Evolutionary conservation across 1,140 invertebrate species (phyloP).

Genomic region (Parasteatoda tepidariorum): DNA sequence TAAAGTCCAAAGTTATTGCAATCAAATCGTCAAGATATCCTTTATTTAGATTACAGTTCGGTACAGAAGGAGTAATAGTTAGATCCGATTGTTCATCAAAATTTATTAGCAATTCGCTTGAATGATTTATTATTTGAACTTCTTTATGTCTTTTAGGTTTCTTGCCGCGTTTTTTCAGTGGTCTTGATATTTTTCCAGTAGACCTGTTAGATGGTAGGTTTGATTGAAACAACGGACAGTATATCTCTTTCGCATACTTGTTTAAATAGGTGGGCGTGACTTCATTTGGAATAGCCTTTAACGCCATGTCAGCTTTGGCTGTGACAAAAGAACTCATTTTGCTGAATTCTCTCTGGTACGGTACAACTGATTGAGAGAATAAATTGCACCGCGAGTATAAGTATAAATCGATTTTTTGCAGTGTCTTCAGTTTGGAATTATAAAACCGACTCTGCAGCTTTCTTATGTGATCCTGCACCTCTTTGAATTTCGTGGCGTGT

Average conservation of each 20-base stretch:
- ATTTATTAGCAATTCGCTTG: no score
- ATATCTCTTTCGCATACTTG: background rate
- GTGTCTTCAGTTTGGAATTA: slow-evolving; percentile 2
- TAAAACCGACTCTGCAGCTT: slow-evolving; percentile 20
- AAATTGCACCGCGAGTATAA: slow-evolving; percentile 33
- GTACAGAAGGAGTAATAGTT: no score
- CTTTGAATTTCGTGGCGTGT: slow-evolving; percentile 5
- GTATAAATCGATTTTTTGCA: slow-evolving; percentile 50
- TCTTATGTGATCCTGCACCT: slow-evolving; percentile 31
- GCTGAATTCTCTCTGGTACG: slow-evolving; percentile 2
- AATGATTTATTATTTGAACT: no score
- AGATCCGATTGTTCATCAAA: no score
- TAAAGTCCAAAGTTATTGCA: no score
- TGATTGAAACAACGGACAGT: background rate
- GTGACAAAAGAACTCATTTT: slow-evolving; percentile 19
- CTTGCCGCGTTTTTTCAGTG: no score
- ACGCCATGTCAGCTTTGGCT: background rate
- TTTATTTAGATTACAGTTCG: no score
- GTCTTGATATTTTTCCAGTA: no score
- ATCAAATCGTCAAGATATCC: no score
- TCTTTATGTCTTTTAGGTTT: no score
- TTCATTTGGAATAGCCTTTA: background rate
- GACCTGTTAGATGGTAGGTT: no score
- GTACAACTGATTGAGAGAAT: slow-evolving; percentile 19
- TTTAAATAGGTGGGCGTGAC: slow-evolving; percentile 19